Percentiles rank a stretch among this genome's conserved stretches.
These are phyloP conservation scores for Molorchus minor DNA, from an alignment of 2,888 invertebrate genomes.

Conservation along the genomic window DNA sequence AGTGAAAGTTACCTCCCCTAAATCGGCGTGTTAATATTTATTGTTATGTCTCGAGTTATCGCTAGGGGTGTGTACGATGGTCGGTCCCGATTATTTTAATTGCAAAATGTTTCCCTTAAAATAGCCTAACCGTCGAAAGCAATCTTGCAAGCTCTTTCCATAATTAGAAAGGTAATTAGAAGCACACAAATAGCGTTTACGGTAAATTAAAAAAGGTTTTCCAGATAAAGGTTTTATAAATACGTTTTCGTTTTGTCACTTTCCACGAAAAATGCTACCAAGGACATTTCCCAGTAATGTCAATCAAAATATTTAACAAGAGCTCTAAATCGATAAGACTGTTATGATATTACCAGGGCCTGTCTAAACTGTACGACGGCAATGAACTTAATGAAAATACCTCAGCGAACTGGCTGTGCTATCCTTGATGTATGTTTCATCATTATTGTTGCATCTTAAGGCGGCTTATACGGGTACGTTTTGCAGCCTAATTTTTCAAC, in stretches of 20 bases:
- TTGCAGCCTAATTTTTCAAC: too few species aligned
- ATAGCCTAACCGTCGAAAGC: constrained; percentile 44
- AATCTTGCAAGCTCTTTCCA: constrained; percentile 42
- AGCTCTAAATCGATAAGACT: too few species aligned
- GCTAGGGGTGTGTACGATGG: constrained; percentile 41
- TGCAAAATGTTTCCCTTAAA: constrained; percentile 47
- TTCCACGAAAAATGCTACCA: constrained; percentile 2
- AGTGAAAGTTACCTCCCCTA: constrained; percentile 22
- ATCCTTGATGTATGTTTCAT: too few species aligned
- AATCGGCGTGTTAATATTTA: constrained; percentile 42
- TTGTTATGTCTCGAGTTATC: constrained; percentile 42
- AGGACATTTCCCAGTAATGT: too few species aligned
- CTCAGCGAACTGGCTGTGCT: too few species aligned
- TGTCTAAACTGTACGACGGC: too few species aligned
- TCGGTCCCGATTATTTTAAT: constrained; percentile 41
- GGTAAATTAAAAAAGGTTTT: constrained; percentile 30
- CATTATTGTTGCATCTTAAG: too few species aligned
- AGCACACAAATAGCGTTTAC: constrained; percentile 32
- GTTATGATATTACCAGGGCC: too few species aligned
- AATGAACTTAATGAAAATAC: too few species aligned
- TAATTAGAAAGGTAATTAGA: constrained; percentile 45
- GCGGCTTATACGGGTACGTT: too few species aligned
- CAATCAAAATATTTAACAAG: too few species aligned
- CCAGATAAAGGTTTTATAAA: constrained; percentile 19
- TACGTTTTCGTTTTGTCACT: constrained; percentile 6